These are phyloP conservation scores for Lagothrix lagotricha DNA, from an alignment of 2,797 vertebrate species.

Conservation along the genomic window DNA sequence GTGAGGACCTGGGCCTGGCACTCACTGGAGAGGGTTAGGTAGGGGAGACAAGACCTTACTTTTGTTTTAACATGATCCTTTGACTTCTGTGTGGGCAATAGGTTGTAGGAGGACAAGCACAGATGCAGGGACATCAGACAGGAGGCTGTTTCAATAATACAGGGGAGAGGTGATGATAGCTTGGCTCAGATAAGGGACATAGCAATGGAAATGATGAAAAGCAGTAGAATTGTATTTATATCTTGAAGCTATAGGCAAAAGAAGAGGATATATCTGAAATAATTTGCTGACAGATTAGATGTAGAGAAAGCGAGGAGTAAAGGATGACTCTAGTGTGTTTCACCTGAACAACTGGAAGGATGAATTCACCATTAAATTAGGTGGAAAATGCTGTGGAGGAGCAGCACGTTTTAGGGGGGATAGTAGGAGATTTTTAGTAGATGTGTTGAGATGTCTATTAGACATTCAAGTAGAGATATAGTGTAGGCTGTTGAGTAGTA, in stretches of 20 bases:
- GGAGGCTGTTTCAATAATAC: not conserved
- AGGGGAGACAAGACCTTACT: not conserved
- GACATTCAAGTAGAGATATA: not conserved
- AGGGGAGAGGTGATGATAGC: too few species aligned
- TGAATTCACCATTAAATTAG: not conserved
- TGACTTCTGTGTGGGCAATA: not conserved
- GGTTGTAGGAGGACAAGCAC: not conserved
- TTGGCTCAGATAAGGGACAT: not conserved
- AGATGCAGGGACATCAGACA: not conserved
- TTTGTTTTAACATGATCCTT: not conserved
- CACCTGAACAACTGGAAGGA: not conserved
- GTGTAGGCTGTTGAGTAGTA: not conserved
- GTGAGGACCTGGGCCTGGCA: not conserved
- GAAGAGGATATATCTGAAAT: not conserved
- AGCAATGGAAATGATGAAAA: not conserved
- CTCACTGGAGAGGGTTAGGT: not conserved
- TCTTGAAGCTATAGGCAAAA: not conserved
- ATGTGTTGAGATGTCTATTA: not conserved
- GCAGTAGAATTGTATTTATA: not conserved
- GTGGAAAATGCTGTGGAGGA: not conserved
- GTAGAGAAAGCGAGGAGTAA: not conserved
- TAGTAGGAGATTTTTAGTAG: not conserved
- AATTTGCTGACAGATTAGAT: not conserved
- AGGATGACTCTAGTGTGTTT: not conserved
- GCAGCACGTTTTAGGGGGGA: not conserved